phyloP scores from a whole-genome alignment of 2,888 invertebrate genomes.

The Scrobipalpa costella region DNA sequence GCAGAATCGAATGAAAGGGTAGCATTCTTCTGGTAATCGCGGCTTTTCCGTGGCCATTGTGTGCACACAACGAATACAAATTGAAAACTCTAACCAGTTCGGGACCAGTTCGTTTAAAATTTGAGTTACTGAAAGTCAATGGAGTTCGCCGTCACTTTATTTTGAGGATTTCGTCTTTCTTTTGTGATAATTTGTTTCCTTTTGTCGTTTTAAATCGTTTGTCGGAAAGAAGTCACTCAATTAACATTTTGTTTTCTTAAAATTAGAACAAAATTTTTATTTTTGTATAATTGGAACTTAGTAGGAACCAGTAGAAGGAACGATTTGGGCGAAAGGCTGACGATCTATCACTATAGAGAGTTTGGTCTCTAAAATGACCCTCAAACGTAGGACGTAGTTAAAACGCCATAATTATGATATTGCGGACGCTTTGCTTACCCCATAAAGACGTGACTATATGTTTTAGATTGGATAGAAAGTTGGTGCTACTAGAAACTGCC shows the following conservation, averaged over 20 bases:
- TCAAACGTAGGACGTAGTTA: too few species aligned
- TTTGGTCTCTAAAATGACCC: too few species aligned
- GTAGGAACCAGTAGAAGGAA: neutral
- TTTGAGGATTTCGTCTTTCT: neutral
- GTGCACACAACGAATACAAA: constrained; percentile 8
- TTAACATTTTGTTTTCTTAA: neutral
- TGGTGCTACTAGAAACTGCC: neutral
- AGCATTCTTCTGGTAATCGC: neutral
- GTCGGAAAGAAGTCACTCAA: neutral
- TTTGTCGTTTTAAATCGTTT: constrained; percentile 2
- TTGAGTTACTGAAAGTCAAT: constrained; percentile 11
- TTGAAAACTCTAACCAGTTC: constrained; percentile 15
- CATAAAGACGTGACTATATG: too few species aligned
- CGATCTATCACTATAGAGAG: too few species aligned
- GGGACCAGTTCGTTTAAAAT: neutral
- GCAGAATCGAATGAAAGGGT: constrained; percentile 6
- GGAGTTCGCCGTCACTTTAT: neutral
- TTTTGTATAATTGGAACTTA: neutral
- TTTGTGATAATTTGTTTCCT: neutral
- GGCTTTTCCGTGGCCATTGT: constrained; percentile 17
- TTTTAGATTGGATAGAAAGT: neutral
- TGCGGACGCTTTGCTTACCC: too few species aligned
- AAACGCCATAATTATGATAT: too few species aligned
- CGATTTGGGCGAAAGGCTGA: too few species aligned
- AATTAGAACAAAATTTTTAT: neutral